Evolutionary conservation across 2,888 invertebrate species (phyloP).

Genomic region (Buathra laborator): DNA sequence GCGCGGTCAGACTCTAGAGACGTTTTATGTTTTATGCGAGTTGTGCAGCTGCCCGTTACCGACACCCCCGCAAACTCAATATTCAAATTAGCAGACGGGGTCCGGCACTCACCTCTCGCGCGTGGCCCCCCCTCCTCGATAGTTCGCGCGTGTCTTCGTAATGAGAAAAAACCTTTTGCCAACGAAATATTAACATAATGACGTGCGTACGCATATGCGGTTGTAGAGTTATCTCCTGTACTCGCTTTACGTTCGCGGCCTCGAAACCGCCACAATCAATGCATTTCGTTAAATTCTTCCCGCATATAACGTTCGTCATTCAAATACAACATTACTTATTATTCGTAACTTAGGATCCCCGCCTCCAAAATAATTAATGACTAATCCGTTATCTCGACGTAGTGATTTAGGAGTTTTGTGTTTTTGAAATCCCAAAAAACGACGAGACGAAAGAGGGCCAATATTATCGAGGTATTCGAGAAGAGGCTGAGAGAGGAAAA

Average conservation of each 20-base stretch:
- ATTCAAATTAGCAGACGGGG: constrained; percentile 83
- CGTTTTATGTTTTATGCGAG: constrained; percentile 83
- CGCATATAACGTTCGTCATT: not conserved
- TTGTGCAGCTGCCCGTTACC: constrained; percentile 82
- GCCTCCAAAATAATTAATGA: constrained; percentile 41
- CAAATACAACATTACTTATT: constrained; percentile 22
- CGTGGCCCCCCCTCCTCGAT: constrained; percentile 39
- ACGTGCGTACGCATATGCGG: constrained; percentile 48
- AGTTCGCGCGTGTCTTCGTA: constrained; percentile 69
- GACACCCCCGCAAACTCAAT: constrained; percentile 84
- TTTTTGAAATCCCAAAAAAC: constrained; percentile 17
- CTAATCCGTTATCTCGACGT: constrained; percentile 48
- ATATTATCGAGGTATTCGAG: constrained; percentile 58
- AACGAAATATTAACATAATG: constrained; percentile 76
- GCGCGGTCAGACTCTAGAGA: constrained; percentile 74
- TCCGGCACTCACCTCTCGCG: constrained; percentile 52
- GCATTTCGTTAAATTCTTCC: constrained; percentile 31
- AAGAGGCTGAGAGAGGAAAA: constrained; percentile 30
- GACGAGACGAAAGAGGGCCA: constrained; percentile 22
- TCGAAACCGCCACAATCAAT: not conserved
- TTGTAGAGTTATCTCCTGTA: constrained; percentile 53
- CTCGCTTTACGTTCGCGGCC: constrained; percentile 13
- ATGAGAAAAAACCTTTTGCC: constrained; percentile 74
- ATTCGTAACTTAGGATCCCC: constrained; percentile 40
- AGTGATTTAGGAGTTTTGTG: constrained; percentile 51